These are phyloP conservation scores for Chymomyza fuscimana DNA, from an alignment of 2,888 invertebrate species.

Conservation along the genomic window DNA sequence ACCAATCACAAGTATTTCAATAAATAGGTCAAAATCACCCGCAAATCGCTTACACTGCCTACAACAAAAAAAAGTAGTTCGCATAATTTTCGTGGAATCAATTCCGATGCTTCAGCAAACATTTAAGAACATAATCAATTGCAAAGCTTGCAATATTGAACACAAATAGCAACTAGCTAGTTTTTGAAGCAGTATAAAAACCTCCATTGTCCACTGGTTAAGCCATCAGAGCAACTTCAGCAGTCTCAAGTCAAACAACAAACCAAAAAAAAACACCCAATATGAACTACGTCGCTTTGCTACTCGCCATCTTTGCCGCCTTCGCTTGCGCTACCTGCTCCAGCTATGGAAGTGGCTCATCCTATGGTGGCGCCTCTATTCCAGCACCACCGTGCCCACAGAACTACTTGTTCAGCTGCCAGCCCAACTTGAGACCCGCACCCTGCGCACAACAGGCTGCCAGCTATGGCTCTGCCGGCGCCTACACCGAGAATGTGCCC, in stretches of 20 bases:
- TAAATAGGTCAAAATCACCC: background rate
- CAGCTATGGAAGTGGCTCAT: slow-evolving; percentile 27
- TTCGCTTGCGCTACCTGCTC: slow-evolving; percentile 40
- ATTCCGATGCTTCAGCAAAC: background rate
- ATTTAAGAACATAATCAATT: background rate
- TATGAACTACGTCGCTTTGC: slow-evolving; percentile 50
- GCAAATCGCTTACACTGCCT: background rate
- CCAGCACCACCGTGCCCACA: slow-evolving; percentile 63
- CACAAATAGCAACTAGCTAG: background rate
- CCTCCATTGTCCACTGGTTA: background rate
- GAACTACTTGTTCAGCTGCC: slow-evolving; percentile 70
- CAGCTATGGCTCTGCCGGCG: slow-evolving; percentile 47
- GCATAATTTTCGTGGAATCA: background rate
- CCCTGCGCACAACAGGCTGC: slow-evolving; percentile 45
- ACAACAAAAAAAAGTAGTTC: background rate
- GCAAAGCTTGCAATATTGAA: background rate
- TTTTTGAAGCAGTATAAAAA: background rate
- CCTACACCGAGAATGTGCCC: slow-evolving; percentile 50
- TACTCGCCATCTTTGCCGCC: slow-evolving; percentile 34
- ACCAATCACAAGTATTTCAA: background rate
- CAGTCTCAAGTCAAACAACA: background rate
- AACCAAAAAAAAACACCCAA: slow-evolving; percentile 10
- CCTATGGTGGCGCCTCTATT: slow-evolving; percentile 25
- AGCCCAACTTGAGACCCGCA: slow-evolving; percentile 60
- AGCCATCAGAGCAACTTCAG: background rate